Base-by-base conservation (phyloP, 1,140 invertebrate species). In the Cepaea nemoralis region DNA sequence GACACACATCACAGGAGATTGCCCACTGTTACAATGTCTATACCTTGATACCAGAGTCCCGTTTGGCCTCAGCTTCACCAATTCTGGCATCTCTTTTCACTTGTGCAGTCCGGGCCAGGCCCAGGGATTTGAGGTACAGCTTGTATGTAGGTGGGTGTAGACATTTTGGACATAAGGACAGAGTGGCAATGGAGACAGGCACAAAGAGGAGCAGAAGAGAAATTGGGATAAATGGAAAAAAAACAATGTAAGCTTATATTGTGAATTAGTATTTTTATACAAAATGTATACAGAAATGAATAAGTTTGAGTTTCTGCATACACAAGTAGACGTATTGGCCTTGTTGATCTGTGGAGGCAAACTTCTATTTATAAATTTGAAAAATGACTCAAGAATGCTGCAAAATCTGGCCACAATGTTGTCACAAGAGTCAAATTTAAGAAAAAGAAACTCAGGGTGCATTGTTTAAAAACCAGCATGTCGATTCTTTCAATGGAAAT, bases 11-110 rank as follows among this genome's bases (percentile, higher is more conserved):
- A 69, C 37, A 69, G 35, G 37, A 5, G 37, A 12, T 69, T 10
- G 5, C 19, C 10, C 27, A 3, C 22, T 27, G 27, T 2, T 55
- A 55, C 16, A 5, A 22, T 63, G n/a, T 31, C 24, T 22, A 79
- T 81, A 90, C 91, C 88, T 90, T 90, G 69, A 91, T 91, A 24
- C 89, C 90, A 33, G 90, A 85, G 81, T 91, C 90, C 82, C 87
- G 87, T 59, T 80, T 75, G 8, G 97, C 97, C 91, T 99, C 97
- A 0, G 97, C 97, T 91, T 99, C 97, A 37, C 97, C 97, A 85
- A 99, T 99, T 75, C 97, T 93, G 8, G 97, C 97, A 91, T 99
- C 97, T 80, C 97, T 93, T 91, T 99, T 98, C 0, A 99, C 97
- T 92, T 99, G 97, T 2, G 97, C 97, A 0, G 97, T 99, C 86